Evolutionary conservation across 2,113 vertebrate species (phyloP).

Genomic region (Orientallactaga bullata): DNA sequence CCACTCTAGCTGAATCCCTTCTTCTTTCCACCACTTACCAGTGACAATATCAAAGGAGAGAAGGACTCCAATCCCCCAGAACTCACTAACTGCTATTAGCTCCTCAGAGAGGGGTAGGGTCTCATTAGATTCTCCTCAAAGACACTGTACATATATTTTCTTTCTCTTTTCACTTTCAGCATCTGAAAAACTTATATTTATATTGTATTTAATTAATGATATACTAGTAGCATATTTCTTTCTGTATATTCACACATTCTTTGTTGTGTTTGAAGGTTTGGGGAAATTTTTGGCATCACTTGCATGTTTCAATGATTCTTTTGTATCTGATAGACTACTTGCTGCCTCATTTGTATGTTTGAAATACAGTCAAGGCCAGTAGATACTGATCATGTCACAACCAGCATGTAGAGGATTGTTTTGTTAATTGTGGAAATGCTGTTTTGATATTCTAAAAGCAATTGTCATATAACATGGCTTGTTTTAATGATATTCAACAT

Average conservation of each 20-base stretch:
- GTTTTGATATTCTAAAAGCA: neutral
- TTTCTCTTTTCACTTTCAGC: no score
- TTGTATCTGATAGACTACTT: neutral
- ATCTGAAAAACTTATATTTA: no score
- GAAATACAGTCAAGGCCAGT: neutral
- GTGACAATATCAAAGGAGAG: no score
- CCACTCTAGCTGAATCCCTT: no score
- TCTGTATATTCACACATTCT: neutral
- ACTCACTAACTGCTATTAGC: no score
- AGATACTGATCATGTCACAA: neutral
- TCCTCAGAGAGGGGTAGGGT: no score
- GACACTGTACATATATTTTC: no score
- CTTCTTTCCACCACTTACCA: no score
- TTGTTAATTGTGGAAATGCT: neutral
- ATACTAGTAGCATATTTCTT: neutral
- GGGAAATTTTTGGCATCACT: neutral
- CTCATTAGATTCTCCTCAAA: no score
- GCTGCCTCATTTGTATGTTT: neutral
- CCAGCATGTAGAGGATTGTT: neutral
- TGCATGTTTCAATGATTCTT: neutral
- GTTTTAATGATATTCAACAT: neutral
- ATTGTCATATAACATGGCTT: neutral
- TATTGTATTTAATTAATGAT: neutral
- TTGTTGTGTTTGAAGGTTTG: neutral
- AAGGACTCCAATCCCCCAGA: no score